Conservation (phyloP, 2,113 vertebrate species). For the Nothoprocta perdicaria region DNA sequence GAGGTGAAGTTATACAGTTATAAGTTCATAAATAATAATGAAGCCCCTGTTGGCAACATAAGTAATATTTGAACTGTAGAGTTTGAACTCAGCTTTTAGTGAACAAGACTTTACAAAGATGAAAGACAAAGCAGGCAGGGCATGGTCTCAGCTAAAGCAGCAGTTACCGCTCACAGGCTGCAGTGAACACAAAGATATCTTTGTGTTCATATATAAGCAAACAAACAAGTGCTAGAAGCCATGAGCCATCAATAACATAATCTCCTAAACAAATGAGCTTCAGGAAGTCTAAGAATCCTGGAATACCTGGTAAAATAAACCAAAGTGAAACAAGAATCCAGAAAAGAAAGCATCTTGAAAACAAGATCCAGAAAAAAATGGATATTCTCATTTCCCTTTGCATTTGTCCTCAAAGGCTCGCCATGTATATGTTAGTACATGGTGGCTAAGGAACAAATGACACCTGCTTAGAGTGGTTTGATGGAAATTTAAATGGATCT, state of each 20-base stretch:
- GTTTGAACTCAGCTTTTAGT: slow-evolving; percentile 14
- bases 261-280: not conserved
- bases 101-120: not conserved
- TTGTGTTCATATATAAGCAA: not conserved
- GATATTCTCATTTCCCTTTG: not conserved
- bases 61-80: slow-evolving; percentile 15
- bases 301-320: not conserved
- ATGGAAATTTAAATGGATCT: slow-evolving; percentile 22
- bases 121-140: not conserved
- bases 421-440: not conserved
- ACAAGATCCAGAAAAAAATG: not conserved
- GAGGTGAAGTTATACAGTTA: slow-evolving; percentile 25
- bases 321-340: not conserved
- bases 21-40: slow-evolving; percentile 65
- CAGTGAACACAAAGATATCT: too few relatives aligned
- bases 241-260: not conserved
- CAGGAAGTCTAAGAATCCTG: not conserved
- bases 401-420: not conserved
- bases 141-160: not conserved
- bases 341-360: not conserved
- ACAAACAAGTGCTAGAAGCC: not conserved
- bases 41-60: slow-evolving; percentile 32
- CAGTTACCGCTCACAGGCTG: not conserved
- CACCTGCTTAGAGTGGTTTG: not conserved
- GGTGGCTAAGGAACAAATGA: not conserved